Conservation (phyloP, 2,797 vertebrate genomes). For the Arctocebus calabarensis region DNA sequence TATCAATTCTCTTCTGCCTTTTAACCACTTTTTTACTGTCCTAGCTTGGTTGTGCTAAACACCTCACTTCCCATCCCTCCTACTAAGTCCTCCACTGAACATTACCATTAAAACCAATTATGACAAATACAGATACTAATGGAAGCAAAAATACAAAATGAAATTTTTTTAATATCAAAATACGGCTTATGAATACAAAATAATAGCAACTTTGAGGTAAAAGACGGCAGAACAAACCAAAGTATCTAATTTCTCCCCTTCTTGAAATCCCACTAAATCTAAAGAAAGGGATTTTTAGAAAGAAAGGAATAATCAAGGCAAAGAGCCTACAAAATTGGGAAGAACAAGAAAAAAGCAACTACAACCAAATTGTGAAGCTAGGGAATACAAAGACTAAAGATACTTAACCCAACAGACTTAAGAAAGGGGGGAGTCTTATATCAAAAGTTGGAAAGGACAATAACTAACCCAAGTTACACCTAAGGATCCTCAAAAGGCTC, state of each 20-base stretch:
- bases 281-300: conserved; percentile 10
- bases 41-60: not conserved
- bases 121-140: conserved; percentile 27
- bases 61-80: conserved; percentile 18
- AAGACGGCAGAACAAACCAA: conserved; percentile 45
- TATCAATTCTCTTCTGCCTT: not conserved
- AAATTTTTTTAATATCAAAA: conserved; percentile 31
- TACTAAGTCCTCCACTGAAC: not conserved
- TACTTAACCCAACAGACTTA: not conserved
- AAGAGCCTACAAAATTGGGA: not conserved
- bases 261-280: conserved; percentile 34
- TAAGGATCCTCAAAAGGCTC: conserved; percentile 2
- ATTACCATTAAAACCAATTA: conserved; percentile 30
- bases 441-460: conserved; percentile 10
- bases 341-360: conserved; percentile 27
- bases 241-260: not conserved
- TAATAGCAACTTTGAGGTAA: conserved; percentile 40
- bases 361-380: conserved; percentile 10
- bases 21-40: not conserved
- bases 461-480: not conserved
- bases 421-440: conserved; percentile 36
- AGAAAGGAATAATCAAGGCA: not conserved
- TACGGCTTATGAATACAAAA: conserved; percentile 41
- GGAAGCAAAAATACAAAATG: not conserved
- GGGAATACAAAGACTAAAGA: not conserved